These are phyloP conservation scores for Grus americana DNA, from an alignment of 2,113 vertebrate species.

Conservation along the genomic window DNA sequence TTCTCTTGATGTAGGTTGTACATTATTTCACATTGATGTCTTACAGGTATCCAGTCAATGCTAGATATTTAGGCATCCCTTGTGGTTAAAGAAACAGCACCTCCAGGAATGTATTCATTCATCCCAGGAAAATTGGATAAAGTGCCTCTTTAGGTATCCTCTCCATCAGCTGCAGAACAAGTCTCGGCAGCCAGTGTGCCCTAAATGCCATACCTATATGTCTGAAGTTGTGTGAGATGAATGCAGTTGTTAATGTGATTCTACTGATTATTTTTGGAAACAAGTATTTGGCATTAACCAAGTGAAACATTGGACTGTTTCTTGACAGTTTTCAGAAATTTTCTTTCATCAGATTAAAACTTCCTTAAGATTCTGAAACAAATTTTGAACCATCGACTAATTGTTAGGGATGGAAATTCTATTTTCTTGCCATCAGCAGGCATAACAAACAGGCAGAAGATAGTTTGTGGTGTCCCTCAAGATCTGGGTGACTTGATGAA, in stretches of 20 bases:
- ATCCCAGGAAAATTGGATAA: not conserved
- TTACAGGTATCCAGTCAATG: not conserved
- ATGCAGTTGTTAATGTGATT: not conserved
- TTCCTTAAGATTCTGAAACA: not conserved
- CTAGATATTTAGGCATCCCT: not conserved
- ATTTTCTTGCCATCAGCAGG: not conserved
- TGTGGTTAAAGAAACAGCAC: not conserved
- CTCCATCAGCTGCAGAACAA: not conserved
- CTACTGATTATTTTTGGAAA: not conserved
- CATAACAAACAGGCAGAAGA: not conserved
- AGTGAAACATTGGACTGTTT: not conserved
- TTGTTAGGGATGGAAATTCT: not conserved
- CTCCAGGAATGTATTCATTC: not conserved
- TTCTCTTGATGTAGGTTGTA: not conserved
- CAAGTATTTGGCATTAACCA: not conserved
- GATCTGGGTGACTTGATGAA: not conserved
- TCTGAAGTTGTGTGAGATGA: not conserved
- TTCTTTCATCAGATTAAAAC: not conserved
- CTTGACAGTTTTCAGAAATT: not conserved
- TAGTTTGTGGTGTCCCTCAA: not conserved
- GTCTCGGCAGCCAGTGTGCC: not conserved
- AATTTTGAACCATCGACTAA: not conserved
- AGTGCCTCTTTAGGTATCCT: not conserved
- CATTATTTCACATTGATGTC: not conserved
- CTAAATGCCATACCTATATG: not conserved